A percentile compares a stretch with the other conserved stretches of the same genome.
Evolutionary conservation across 2,888 invertebrate genomes (phyloP).

Genomic region (Apamea sordens): DNA sequence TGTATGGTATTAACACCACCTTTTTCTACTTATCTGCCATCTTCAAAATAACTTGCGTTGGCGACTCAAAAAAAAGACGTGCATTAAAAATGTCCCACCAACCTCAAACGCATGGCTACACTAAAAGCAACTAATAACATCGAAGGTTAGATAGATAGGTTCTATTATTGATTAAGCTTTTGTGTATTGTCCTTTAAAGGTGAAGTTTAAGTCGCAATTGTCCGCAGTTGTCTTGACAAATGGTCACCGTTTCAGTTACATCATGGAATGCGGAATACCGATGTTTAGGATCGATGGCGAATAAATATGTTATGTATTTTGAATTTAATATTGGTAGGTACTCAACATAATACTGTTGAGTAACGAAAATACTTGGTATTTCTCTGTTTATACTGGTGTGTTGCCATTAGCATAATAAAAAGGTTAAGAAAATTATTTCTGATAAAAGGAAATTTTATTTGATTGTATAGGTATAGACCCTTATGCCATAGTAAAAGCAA

Average conservation of each 20-base stretch:
- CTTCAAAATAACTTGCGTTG: background rate
- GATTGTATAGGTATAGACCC: background rate
- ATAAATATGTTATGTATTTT: slow-evolving; percentile 54
- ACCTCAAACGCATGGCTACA: slow-evolving; percentile 40
- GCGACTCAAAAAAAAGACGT: background rate
- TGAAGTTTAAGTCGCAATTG: slow-evolving; percentile 71
- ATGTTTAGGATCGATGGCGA: slow-evolving; percentile 39
- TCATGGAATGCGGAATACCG: slow-evolving; percentile 57
- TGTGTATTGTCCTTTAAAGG: slow-evolving; percentile 78
- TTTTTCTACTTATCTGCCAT: background rate
- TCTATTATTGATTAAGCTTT: slow-evolving; percentile 78
- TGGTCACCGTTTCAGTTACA: slow-evolving; percentile 47
- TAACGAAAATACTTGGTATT: slow-evolving; percentile 6
- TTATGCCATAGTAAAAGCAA: too few relatives aligned
- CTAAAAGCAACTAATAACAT: slow-evolving; percentile 74
- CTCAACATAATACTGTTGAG: background rate
- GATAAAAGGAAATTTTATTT: background rate
- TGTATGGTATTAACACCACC: background rate
- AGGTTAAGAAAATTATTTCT: background rate
- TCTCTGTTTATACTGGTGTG: background rate
- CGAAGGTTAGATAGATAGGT: slow-evolving; percentile 80
- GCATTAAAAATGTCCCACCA: background rate
- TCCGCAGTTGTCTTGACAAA: slow-evolving; percentile 61
- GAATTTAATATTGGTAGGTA: slow-evolving; percentile 24
- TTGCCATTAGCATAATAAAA: background rate